Evolutionary conservation across 2,888 invertebrate species (phyloP).

Genomic region (Ephialtes manifestator): DNA sequence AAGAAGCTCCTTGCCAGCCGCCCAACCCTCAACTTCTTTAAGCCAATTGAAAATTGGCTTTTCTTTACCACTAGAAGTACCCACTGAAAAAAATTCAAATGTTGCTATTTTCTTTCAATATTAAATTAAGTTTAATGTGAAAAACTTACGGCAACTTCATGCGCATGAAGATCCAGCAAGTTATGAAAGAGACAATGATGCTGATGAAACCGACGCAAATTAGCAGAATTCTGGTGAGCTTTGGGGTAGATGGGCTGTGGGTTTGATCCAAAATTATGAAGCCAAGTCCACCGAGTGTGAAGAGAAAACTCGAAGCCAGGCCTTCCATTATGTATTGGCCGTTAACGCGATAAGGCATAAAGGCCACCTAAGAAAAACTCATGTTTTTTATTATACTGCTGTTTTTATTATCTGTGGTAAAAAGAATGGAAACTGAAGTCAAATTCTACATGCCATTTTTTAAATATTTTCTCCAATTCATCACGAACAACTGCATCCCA

Average conservation of each 20-base stretch:
- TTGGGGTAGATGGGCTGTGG: constrained; percentile 95
- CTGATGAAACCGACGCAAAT: constrained; percentile 96
- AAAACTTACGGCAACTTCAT: constrained; percentile 95
- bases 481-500: not conserved
- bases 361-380: constrained; percentile 91
- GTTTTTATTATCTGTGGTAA: not conserved
- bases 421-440: not conserved
- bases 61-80: constrained; percentile 83
- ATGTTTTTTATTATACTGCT: not conserved
- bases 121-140: not conserved
- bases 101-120: constrained; percentile 34
- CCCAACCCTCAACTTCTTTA: not conserved
- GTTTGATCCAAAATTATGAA: constrained; percentile 98
- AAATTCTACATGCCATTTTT: not conserved
- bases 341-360: constrained; percentile 99
- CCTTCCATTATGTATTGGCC: constrained; percentile 99
- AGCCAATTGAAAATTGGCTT: constrained; percentile 67
- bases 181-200: constrained; percentile 97
- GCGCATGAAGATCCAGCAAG: constrained; percentile 99
- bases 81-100: constrained; percentile 79
- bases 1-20: constrained; percentile 27
- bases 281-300: constrained; percentile 97
- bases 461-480: not conserved
- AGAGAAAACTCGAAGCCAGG: constrained; percentile 98
- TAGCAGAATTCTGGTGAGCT: constrained; percentile 95